Base-by-base conservation (phyloP, 2,888 invertebrate genomes). In the Diplolepis rosae region DNA sequence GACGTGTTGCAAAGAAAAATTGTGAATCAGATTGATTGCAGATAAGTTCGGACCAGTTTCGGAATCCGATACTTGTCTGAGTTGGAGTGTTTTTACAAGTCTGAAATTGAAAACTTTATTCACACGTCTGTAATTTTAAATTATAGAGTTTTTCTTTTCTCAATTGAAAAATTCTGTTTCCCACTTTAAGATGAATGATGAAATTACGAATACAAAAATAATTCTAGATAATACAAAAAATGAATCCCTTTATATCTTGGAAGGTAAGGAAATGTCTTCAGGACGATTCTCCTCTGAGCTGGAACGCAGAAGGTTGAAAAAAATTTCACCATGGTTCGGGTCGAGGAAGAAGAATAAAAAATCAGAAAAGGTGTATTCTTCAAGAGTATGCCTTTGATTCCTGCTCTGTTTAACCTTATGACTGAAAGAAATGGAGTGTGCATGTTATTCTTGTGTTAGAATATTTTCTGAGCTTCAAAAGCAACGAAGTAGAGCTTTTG, bases 331-430 rank as follows among this genome's bases (percentile, higher is more conserved):
- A 48, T 22, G 45, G 45, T 48, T 56, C 32, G 79, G 79, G 78
- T 79, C 80, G 80, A 80, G 74, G 79, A 72, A 76, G 74, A 76
- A 66, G 66, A 68, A 69, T 71, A 32, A 65, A n/a, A n/a, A 45
- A 66, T 66, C 50, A 65, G 70, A 45, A 48, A 48, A 48, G 6
- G 42, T 48, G 22, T 7, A 22, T 48, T 22, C 45, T 7, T 15
- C 15, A 4, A 22, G 9, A 22, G 45, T 22, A 48, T 48, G 18
- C 22, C 3, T 48, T 48, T 48, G 45, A 48, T 22, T 48, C 11
- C 22, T 48, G 22, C 45, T 48, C 45, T 48, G 45, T 48, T 48
- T 48, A 48, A 48, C 45, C 45, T 48, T 11, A 18, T 18, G 45
- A 18, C 45, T 48, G 45, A 18, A 7, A 48, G 45, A 48, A 48